Evolutionary conservation across 2,113 vertebrate species (phyloP).

Genomic region (Syngnathoides biaculeatus): DNA sequence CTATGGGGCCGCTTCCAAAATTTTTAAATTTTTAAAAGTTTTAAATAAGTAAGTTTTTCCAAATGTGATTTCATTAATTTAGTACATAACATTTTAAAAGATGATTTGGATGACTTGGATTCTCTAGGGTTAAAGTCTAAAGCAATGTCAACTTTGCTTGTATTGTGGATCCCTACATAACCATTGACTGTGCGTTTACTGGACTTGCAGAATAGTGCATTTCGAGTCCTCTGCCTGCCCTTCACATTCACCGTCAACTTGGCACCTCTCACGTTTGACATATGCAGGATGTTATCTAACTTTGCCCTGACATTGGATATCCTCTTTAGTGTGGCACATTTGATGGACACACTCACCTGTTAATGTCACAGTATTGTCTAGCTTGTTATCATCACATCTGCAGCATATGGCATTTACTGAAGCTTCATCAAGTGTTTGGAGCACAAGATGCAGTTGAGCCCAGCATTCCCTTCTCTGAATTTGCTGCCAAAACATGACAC

Average conservation of each 20-base stretch:
- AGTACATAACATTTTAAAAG: too few species aligned
- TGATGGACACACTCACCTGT: slow-evolving; percentile 49
- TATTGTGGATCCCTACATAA: background rate
- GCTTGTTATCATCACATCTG: slow-evolving; percentile 44
- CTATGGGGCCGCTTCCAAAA: too few species aligned
- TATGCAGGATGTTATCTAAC: slow-evolving; percentile 55
- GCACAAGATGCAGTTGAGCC: background rate
- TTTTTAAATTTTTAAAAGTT: too few species aligned
- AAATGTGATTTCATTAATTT: too few species aligned
- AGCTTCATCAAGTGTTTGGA: background rate
- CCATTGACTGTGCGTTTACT: slow-evolving; percentile 28
- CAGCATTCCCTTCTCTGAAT: background rate
- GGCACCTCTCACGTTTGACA: slow-evolving; percentile 28
- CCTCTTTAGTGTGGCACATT: slow-evolving; percentile 44
- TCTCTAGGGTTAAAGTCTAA: too few species aligned
- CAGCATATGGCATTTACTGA: background rate
- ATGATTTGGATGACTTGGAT: too few species aligned
- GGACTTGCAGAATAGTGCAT: slow-evolving; percentile 38
- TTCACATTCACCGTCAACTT: slow-evolving; percentile 47
- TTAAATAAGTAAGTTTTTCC: too few species aligned
- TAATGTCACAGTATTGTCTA: slow-evolving; percentile 40
- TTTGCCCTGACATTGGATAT: slow-evolving; percentile 47
- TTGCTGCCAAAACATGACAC: slow-evolving; percentile 22
- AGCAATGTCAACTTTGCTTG: background rate
- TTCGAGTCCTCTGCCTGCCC: slow-evolving; percentile 49